Conservation (phyloP, 2,888 invertebrate genomes). For the Cheilosia vernalis region DNA sequence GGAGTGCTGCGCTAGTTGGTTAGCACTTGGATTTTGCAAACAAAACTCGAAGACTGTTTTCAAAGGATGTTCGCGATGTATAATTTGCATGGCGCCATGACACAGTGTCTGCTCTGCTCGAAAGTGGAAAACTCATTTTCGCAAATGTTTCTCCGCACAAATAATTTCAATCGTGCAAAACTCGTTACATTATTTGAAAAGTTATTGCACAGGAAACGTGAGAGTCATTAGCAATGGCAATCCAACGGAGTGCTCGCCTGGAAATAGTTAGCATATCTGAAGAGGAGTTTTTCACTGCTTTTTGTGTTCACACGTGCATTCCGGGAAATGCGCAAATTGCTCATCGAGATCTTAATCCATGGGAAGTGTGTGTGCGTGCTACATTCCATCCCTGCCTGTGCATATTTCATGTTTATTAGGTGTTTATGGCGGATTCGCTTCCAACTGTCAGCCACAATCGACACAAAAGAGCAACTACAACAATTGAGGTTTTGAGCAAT, state of each 20-base stretch:
- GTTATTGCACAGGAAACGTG: conserved; percentile 70
- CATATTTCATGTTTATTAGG: too few relatives aligned
- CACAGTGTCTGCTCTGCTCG: not conserved
- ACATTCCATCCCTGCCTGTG: too few relatives aligned
- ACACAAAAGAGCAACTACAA: too few relatives aligned
- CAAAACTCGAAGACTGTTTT: conserved; percentile 52
- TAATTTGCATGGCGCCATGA: conserved; percentile 51
- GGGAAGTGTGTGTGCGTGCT: too few relatives aligned
- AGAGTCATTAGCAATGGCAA: conserved; percentile 66
- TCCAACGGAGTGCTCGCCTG: conserved; percentile 28
- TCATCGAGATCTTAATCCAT: too few relatives aligned
- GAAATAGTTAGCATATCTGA: not conserved
- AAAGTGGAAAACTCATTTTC: conserved; percentile 60
- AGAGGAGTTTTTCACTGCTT: conserved; percentile 29
- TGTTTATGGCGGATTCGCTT: too few relatives aligned
- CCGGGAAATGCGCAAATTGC: too few relatives aligned
- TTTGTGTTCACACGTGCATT: conserved; percentile 14
- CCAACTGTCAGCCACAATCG: too few relatives aligned
- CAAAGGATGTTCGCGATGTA: conserved; percentile 39
- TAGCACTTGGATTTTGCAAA: conserved; percentile 3
- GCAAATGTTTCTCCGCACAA: conserved; percentile 61
- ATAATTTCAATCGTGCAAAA: conserved; percentile 64
- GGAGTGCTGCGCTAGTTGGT: conserved; percentile 20
- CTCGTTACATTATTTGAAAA: conserved; percentile 53
- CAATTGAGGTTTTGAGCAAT: too few relatives aligned